phyloP scores from a whole-genome alignment of 2,888 invertebrate species.

The Plagiodera versicolora region DNA sequence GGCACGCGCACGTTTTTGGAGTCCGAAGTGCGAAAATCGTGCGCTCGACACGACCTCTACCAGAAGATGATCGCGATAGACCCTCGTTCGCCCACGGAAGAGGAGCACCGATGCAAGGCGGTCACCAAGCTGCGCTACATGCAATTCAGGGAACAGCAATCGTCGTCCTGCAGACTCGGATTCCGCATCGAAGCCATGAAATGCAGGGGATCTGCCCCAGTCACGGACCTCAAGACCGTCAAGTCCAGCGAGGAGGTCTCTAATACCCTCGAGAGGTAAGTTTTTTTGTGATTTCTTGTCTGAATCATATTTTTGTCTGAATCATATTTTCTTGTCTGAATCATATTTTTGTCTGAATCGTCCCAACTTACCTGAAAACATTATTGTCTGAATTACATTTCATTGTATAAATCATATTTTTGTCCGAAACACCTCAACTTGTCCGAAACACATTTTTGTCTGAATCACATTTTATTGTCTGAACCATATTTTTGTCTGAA shows the following conservation, averaged over 20 bases:
- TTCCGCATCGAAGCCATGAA: constrained; percentile 97
- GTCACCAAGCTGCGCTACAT: constrained; percentile 96
- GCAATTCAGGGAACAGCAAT: constrained; percentile 92
- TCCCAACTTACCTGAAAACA: too few relatives aligned
- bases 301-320: too few relatives aligned
- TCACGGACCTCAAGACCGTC: constrained; percentile 87
- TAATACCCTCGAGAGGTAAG: constrained; percentile 64
- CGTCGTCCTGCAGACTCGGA: constrained; percentile 89
- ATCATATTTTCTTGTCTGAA: too few relatives aligned
- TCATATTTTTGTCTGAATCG: too few relatives aligned
- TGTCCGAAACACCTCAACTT: too few relatives aligned
- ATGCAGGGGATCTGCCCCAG: constrained; percentile 77
- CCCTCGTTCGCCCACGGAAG: constrained; percentile 79
- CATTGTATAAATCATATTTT: too few relatives aligned
- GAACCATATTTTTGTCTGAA: too few relatives aligned
- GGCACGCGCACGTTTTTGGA: constrained; percentile 95
- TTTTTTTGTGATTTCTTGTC: not conserved
- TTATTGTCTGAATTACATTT: too few relatives aligned
- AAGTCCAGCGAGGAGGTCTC: constrained; percentile 75
- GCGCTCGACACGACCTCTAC: constrained; percentile 84
- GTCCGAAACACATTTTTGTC: too few relatives aligned
- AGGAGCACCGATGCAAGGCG: constrained; percentile 79
- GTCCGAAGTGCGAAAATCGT: constrained; percentile 88
- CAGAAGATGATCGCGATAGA: constrained; percentile 95
- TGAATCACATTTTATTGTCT: too few relatives aligned